Evolutionary conservation across 2,113 vertebrate species (phyloP), one percentile per base, ranked within the genome.

Genomic region (Noturus placidus): DNA sequence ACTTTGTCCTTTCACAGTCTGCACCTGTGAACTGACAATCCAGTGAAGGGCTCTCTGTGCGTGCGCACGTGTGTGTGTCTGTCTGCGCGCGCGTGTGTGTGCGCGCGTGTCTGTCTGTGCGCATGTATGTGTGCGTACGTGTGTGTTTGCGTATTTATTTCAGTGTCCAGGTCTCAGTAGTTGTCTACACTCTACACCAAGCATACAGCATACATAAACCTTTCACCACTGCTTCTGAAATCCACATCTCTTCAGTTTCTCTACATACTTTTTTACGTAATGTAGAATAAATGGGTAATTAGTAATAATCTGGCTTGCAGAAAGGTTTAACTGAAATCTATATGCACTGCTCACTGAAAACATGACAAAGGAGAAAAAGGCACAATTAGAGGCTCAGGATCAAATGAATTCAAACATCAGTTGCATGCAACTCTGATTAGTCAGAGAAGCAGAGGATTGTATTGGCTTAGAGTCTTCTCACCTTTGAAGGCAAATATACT

Each of bases 321-420:
- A 90, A 88, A 61, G 70, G 30, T 77, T 76, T 56, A 42, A 46
- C 65, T 76, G n/a, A 46, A 85, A 86, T 88, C 78, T 13, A 86
- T 88, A 78, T 5, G 25, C 22, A 52, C 70, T 56, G 81, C 20
- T 4, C 46, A 57, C 85, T 78, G 4, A 82, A 35, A 83, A 86
- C 84, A 86, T 50, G 72, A 70, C 70, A 72, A 88, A 88, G 35
- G 35, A 19, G 83, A 56, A 86, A 63, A 76, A 20, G 63, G 46
- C 80, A 65, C 54, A 87, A 89, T 87, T 69, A 82, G 70, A 81
- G 81, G 61, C 77, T 59, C 4, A 30, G 72, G 61, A 79, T 38
- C 46, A 20, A 42, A 83, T 33, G 56, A 67, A 80, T 89, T 84
- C 63, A 33, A 67, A 78, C 46, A 84, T 27, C 54, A 54, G 35